These are phyloP conservation scores for Spondyliosoma cantharus DNA, from an alignment of 2,797 vertebrate genomes.

Conservation along the genomic window DNA sequence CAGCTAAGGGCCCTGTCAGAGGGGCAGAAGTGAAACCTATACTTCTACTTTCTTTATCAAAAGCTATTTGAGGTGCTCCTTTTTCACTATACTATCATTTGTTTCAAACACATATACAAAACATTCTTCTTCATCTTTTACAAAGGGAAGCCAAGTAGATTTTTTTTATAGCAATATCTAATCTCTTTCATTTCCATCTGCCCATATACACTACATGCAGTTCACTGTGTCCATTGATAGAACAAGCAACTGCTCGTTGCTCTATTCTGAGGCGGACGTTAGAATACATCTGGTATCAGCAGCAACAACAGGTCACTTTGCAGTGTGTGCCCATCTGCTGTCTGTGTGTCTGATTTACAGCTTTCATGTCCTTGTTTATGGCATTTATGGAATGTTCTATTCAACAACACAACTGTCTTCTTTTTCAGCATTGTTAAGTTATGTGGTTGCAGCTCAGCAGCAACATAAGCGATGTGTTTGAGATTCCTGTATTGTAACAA, in stretches of 20 bases:
- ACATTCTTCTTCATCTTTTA: no score
- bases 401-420: constrained; percentile 24
- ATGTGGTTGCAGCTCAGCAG: constrained; percentile 23
- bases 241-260: no score
- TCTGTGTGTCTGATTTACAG: constrained; percentile 35
- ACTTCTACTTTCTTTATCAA: no score
- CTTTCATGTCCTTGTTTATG: constrained; percentile 33
- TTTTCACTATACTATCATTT: no score
- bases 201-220: background rate
- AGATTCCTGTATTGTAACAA: constrained; percentile 41
- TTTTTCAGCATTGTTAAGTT: constrained; percentile 16
- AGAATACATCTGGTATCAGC: constrained; percentile 16
- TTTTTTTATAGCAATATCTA: no score
- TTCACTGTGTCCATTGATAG: background rate
- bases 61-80: no score
- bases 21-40: no score
- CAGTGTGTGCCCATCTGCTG: background rate
- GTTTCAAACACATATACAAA: no score
- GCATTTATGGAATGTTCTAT: constrained; percentile 43
- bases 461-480: constrained; percentile 38
- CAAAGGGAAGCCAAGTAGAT: no score
- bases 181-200: background rate
- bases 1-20: no score
- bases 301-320: constrained; percentile 19
- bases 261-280: background rate